Conservation (phyloP, 2,113 vertebrate genomes). For the Nycticryphes semicollaris region DNA sequence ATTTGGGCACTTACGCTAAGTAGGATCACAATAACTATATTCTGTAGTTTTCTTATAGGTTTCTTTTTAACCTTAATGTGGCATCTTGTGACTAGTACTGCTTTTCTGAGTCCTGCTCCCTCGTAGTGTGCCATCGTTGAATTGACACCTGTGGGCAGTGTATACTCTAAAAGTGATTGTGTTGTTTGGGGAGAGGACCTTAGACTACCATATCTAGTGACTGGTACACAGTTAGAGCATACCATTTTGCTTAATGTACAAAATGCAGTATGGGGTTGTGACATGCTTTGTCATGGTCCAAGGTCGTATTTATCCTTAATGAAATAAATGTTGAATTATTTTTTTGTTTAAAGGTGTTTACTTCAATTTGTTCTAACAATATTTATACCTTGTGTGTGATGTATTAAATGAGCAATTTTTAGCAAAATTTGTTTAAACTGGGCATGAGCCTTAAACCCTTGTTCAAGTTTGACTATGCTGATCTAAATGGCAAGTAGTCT, state of each 20-base stretch:
- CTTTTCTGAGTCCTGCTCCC: background rate
- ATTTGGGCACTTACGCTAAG: background rate
- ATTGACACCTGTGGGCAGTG: background rate
- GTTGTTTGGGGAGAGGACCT: background rate
- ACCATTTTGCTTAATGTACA: background rate
- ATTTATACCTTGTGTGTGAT: background rate
- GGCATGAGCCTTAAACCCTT: background rate
- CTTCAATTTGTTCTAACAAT: background rate
- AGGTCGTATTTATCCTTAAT: background rate
- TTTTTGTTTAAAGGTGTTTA: background rate
- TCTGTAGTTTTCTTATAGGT: background rate
- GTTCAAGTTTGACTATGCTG: background rate
- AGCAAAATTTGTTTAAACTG: background rate
- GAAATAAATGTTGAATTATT: background rate
- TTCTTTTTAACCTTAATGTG: background rate
- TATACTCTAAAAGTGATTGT: background rate
- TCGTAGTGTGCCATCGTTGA: fast-evolving
- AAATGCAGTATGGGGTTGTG: background rate
- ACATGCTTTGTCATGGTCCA: background rate
- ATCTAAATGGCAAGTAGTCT: background rate
- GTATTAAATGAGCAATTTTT: background rate
- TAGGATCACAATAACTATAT: background rate
- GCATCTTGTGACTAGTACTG: background rate
- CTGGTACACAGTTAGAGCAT: background rate
- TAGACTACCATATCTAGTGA: background rate